Evolutionary conservation across 2,888 invertebrate species (phyloP).

Genomic region (Hofmannophila pseudospretella): DNA sequence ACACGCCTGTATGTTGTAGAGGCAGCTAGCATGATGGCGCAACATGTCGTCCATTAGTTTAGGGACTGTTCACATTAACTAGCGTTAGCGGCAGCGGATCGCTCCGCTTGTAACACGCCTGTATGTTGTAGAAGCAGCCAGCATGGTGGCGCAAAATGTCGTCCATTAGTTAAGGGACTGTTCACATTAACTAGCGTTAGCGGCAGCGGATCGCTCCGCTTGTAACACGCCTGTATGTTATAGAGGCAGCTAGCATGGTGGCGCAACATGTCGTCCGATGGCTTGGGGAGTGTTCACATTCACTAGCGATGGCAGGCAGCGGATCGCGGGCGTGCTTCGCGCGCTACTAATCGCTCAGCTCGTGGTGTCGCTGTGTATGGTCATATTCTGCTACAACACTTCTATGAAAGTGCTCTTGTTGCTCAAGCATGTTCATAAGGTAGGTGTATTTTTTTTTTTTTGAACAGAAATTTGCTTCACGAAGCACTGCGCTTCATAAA

Average conservation of each 20-base stretch:
- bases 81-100: constrained; percentile 56
- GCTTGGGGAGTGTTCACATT: constrained; percentile 60
- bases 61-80: constrained; percentile 56
- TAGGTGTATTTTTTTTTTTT: constrained; percentile 12
- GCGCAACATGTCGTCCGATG: constrained; percentile 51
- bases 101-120: constrained; percentile 59
- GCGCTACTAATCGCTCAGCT: constrained; percentile 61
- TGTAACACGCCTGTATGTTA: no score
- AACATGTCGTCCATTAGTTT: constrained; percentile 58
- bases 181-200: no score
- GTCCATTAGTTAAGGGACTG: no score
- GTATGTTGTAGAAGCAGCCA: no score
- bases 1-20: no score
- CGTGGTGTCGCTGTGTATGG: constrained; percentile 58
- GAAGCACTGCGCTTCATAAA: no score
- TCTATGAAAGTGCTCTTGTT: constrained; percentile 55
- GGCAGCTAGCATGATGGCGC: constrained; percentile 16
- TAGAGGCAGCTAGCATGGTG: constrained; percentile 3
- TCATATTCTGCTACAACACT: constrained; percentile 66
- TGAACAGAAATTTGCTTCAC: no score
- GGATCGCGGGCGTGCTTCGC: constrained; percentile 56
- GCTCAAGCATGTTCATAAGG: constrained; percentile 60
- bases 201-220: no score
- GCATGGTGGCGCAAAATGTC: no score
- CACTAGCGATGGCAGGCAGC: constrained; percentile 55